Evolutionary conservation across 2,113 vertebrate species (phyloP).

Genomic region (Tetrax tetrax): DNA sequence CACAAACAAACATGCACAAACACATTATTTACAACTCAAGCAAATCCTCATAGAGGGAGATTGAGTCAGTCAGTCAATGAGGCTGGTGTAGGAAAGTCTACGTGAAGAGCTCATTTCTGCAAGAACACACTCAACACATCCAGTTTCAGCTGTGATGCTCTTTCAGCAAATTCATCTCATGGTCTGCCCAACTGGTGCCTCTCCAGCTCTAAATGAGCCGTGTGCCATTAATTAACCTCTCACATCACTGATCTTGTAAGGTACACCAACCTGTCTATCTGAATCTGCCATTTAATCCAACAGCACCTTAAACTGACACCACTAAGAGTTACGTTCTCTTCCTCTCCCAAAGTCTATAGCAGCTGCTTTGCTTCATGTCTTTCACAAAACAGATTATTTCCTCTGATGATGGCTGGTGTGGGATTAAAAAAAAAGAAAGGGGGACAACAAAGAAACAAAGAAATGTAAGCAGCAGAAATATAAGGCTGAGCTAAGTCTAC

Average conservation of each 20-base stretch:
- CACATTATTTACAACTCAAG: not conserved
- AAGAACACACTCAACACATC: not conserved
- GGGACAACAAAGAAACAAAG: not conserved
- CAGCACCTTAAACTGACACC: not conserved
- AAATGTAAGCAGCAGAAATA: not conserved
- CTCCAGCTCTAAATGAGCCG: not conserved
- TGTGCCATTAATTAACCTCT: conserved; percentile 30
- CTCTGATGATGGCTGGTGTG: not conserved
- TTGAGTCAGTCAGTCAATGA: not conserved
- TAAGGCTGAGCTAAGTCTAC: not conserved
- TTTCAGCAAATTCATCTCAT: not conserved
- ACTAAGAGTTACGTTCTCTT: not conserved
- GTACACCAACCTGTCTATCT: not conserved
- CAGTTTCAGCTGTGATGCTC: not conserved
- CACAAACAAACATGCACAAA: not conserved
- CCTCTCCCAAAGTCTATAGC: not conserved
- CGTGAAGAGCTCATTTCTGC: not conserved
- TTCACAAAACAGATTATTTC: not conserved
- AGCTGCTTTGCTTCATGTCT: not conserved
- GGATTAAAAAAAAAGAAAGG: not conserved
- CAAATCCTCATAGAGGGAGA: not conserved
- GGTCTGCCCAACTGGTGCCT: not conserved
- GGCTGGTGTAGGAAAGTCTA: not conserved
- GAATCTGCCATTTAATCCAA: conserved; percentile 4
- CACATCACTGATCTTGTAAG: not conserved